Conservation (phyloP, 2,113 vertebrate species). For the Pholis gunnellus region DNA sequence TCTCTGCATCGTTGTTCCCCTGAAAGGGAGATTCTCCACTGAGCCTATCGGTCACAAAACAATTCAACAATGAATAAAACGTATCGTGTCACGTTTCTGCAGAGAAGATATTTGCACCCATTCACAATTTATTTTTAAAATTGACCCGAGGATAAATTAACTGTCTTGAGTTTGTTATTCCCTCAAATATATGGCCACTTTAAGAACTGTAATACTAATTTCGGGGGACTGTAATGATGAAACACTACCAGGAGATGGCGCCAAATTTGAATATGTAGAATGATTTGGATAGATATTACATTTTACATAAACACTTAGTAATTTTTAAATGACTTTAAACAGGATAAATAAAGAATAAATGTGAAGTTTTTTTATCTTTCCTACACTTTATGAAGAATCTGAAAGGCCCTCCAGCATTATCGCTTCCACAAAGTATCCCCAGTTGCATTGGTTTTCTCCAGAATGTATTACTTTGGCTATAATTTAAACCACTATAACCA, state of each 20-base stretch:
- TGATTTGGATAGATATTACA: neutral
- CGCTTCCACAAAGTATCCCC: neutral
- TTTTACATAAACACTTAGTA: neutral
- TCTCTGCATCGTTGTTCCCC: conserved; percentile 86
- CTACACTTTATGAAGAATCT: neutral
- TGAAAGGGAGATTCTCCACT: conserved; percentile 91
- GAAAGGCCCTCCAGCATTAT: neutral
- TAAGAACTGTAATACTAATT: neutral
- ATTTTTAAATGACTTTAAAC: too few species aligned
- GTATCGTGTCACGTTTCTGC: neutral
- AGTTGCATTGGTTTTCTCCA: neutral
- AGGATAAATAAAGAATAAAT: neutral
- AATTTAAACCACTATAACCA: neutral
- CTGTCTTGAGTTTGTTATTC: neutral
- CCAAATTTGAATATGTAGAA: conserved; percentile 24
- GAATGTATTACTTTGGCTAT: neutral
- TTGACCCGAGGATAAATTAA: neutral
- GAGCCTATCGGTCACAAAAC: conserved; percentile 76
- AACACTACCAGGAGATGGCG: conserved; percentile 46
- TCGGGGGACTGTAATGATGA: neutral
- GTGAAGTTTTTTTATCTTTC: neutral
- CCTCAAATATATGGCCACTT: neutral
- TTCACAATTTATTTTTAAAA: neutral
- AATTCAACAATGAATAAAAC: neutral
- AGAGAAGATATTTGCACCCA: neutral